Evolutionary conservation across 2,113 vertebrate genomes (phyloP).

Genomic region (Theropithecus gelada): DNA sequence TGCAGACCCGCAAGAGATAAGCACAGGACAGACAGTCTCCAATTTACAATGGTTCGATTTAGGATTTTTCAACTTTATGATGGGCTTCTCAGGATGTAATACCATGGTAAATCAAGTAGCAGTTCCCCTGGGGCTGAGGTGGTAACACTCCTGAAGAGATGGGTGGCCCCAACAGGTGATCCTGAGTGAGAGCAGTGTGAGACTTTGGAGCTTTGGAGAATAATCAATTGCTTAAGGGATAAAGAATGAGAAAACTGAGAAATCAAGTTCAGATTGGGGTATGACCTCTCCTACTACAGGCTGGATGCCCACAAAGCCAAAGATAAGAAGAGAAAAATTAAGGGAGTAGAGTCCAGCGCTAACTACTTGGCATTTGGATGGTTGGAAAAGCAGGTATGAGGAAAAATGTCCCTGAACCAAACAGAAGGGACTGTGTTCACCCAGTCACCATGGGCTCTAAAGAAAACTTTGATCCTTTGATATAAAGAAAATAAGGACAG

Average conservation of each 20-base stretch:
- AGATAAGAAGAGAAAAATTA: neutral
- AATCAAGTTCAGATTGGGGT: neutral
- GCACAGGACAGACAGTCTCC: neutral
- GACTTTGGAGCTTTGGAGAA: neutral
- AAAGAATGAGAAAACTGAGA: neutral
- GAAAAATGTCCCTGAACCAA: neutral
- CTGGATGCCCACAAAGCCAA: neutral
- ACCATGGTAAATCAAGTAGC: neutral
- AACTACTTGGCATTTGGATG: neutral
- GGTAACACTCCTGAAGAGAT: neutral
- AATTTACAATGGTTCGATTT: neutral
- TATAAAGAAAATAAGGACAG: conserved; percentile 4
- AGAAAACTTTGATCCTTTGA: neutral
- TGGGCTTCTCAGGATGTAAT: neutral
- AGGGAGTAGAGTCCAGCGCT: neutral
- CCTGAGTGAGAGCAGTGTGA: neutral
- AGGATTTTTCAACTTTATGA: neutral
- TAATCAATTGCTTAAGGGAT: neutral
- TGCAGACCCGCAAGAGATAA: neutral
- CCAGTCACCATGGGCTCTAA: neutral
- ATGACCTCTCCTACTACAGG: neutral
- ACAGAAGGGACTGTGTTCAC: neutral
- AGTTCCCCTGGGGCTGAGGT: neutral
- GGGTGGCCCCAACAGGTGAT: neutral
- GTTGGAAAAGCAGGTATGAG: neutral